Percentiles rank a stretch among this genome's conserved stretches.
These are phyloP conservation scores for Chondrilla cf. caribensis DNA, from an alignment of 37 sponge, comb jelly and placozoan species.

Conservation along the genomic window DNA sequence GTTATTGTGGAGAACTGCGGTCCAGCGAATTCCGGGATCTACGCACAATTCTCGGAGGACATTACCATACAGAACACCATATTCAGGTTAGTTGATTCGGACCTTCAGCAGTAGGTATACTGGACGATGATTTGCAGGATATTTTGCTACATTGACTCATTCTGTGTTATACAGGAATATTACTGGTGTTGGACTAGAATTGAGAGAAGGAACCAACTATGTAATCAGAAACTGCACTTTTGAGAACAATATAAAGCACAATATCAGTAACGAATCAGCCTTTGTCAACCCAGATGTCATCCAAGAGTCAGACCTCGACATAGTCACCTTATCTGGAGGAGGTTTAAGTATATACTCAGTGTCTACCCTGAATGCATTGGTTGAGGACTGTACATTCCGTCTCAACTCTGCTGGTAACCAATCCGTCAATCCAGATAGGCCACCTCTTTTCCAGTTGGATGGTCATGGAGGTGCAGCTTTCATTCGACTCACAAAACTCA, in stretches of 20 bases:
- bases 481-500: constrained; percentile 24
- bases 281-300: background rate
- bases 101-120: too few relatives aligned
- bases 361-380: background rate
- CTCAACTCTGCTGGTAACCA: background rate
- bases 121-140: too few relatives aligned
- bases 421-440: constrained; percentile 32
- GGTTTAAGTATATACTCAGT: background rate
- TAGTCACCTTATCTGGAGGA: background rate
- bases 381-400: background rate
- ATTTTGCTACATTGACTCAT: too few relatives aligned
- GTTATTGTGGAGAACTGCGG: constrained; percentile 8
- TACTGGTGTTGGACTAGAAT: background rate
- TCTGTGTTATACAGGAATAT: background rate
- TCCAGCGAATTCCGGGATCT: background rate
- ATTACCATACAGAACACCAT: background rate
- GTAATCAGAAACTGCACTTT: background rate
- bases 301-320: background rate
- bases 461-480: constrained; percentile 72
- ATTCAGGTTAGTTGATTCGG: constrained; percentile 6
- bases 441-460: constrained; percentile 54
- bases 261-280: background rate
- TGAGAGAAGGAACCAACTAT: background rate
- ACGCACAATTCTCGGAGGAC: background rate
- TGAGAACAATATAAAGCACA: background rate